Conservation (phyloP, 1,140 invertebrate genomes). For the Drosophila ironensis region DNA sequence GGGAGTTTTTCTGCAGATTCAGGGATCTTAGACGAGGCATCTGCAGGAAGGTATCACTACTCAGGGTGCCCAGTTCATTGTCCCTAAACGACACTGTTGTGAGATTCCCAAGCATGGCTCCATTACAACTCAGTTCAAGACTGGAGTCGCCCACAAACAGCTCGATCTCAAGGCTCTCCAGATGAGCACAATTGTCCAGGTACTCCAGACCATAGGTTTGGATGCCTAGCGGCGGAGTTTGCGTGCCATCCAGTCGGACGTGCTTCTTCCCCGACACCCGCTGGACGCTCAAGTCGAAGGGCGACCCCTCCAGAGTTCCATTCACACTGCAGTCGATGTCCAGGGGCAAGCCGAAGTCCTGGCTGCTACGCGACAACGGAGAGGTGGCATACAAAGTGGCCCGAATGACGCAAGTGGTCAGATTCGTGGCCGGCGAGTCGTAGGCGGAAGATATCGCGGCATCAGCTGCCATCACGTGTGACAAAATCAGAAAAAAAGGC, state of each 20-base stretch:
- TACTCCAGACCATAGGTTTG: constrained; percentile 68
- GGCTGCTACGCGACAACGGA: constrained; percentile 1
- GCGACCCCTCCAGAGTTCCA: neutral
- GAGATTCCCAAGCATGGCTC: constrained; percentile 9
- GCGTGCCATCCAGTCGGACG: constrained; percentile 61
- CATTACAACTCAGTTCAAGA: constrained; percentile 22
- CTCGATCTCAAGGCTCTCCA: constrained; percentile 43
- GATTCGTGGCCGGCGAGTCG: neutral
- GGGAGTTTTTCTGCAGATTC: constrained; percentile 28
- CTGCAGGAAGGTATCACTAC: constrained; percentile 39
- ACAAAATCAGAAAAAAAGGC: constrained; percentile 7
- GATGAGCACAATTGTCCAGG: constrained; percentile 53
- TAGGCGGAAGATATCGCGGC: constrained; percentile 10
- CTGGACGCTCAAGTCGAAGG: constrained; percentile 44
- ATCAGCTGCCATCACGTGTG: constrained; percentile 36
- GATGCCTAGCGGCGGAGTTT: constrained; percentile 44
- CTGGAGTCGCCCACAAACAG: constrained; percentile 51
- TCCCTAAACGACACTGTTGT: constrained; percentile 5
- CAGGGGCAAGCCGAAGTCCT: constrained; percentile 56
- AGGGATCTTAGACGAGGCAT: constrained; percentile 44
- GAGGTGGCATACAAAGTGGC: constrained; percentile 52
- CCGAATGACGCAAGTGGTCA: constrained; percentile 45
- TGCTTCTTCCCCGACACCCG: constrained; percentile 55
- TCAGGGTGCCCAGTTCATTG: constrained; percentile 46
- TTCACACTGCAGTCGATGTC: constrained; percentile 49